Percentiles rank a stretch among this genome's conserved stretches.
Conservation (phyloP, 2,797 vertebrate species). For the Lithobates pipiens region DNA sequence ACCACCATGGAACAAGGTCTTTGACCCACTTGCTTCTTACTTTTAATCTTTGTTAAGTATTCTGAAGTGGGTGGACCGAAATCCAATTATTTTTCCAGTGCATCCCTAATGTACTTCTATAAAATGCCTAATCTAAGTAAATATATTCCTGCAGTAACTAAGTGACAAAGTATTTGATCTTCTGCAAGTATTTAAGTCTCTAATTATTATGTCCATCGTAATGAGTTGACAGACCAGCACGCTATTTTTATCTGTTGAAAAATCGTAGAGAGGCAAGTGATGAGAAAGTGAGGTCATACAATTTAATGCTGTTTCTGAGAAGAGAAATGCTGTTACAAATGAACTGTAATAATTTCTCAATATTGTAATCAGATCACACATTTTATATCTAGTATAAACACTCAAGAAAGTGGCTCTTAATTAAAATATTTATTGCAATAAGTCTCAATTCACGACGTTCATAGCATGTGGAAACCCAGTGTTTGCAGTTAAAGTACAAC, state of each 20-base stretch:
- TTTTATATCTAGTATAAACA: slow-evolving; percentile 47
- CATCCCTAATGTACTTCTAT: slow-evolving; percentile 19
- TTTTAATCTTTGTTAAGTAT: slow-evolving; percentile 24
- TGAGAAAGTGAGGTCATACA: slow-evolving; percentile 24
- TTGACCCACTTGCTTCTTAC: slow-evolving; percentile 34
- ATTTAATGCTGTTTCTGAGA: slow-evolving; percentile 21
- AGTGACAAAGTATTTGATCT: slow-evolving; percentile 32
- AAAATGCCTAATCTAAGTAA: slow-evolving; percentile 22
- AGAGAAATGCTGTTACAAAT: slow-evolving; percentile 24
- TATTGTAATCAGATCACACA: slow-evolving; percentile 33
- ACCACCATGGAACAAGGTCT: background rate
- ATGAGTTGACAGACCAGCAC: slow-evolving; percentile 16
- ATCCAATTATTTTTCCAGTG: slow-evolving; percentile 37
- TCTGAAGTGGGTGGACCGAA: slow-evolving; percentile 37
- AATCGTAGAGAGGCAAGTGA: slow-evolving; percentile 12
- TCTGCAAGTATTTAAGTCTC: slow-evolving; percentile 14
- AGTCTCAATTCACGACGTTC: slow-evolving; percentile 12
- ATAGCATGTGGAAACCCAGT: slow-evolving; percentile 5
- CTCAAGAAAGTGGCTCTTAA: slow-evolving; percentile 39
- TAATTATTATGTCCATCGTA: slow-evolving; percentile 34
- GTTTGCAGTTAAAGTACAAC: slow-evolving; percentile 1
- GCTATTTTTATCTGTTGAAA: slow-evolving; percentile 31
- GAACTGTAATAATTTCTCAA: slow-evolving; percentile 30
- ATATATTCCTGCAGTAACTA: slow-evolving; percentile 26
- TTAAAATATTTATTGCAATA: slow-evolving; percentile 48